Base-by-base conservation (phyloP, 2,113 vertebrate genomes). In the Baryphthengus martii region DNA sequence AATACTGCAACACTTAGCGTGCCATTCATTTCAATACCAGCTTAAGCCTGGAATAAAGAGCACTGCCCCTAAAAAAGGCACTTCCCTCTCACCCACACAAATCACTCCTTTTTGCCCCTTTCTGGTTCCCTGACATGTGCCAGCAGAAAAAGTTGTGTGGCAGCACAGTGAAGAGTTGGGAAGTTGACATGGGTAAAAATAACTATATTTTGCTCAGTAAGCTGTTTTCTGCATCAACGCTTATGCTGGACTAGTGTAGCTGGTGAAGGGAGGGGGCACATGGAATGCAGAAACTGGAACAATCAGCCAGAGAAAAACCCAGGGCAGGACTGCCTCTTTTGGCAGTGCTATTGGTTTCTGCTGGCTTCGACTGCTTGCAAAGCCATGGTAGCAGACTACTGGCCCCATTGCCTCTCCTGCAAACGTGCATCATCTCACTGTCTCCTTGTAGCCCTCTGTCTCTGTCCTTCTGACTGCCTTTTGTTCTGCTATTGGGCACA, bases 111-210 rank as follows among this genome's bases (percentile, higher is more conserved):
- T 73, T 91, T 59, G 37, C 33, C 45, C 31, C 39, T 84, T 82
- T 72, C 72, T 73, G 24, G 28, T 89, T 21, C n/a, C 29, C 37
- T 53, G 28, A 61, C 18, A 25, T 40, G 9, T 37, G 17, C 63
- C 67, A 39, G n/a, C 40, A 93, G 49, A 92, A 95, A 37, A 14
- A 85, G 49, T 91, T 88, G 71, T 66, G 63, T 90, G 31, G 28
- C 71, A 77, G 59, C 28, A 50, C 35, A 83, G 13, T 35, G 59
- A 93, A 76, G 70, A 93, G n/a, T 18, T 3, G 2, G 58, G 67
- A 92, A 93, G 67, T 2, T 85, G 79, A 93, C 47, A 18, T 21
- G 50, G 26, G 42, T 84, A 93, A 96, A 95, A 96, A 94, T 70
- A 85, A 80, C 53, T 79, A 2, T 62, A 71, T 92, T 95, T 95